phyloP scores from a whole-genome alignment of 2,113 vertebrate genomes.

The Tringa solitaria region DNA sequence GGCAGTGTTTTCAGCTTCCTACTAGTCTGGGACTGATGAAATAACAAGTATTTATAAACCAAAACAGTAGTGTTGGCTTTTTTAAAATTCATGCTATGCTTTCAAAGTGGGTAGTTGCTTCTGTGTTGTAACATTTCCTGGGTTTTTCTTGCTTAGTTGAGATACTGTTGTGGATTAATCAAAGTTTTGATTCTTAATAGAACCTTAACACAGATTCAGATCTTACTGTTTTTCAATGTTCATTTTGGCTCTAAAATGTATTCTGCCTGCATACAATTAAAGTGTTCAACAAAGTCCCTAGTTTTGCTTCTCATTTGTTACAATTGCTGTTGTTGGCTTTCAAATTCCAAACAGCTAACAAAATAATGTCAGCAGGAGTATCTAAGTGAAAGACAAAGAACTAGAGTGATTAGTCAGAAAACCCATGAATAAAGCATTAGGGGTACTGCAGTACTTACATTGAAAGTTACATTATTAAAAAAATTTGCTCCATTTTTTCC shows the following conservation, averaged over 20 bases:
- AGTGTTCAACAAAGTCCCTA: background rate
- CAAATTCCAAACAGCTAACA: background rate
- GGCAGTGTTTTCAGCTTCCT: background rate
- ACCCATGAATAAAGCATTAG: background rate
- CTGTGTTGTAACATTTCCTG: background rate
- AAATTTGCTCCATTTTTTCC: background rate
- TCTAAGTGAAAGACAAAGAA: background rate
- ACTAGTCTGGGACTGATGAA: background rate
- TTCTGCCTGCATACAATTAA: background rate
- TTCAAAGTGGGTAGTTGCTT: background rate
- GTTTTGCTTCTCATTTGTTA: background rate
- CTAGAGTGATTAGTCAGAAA: background rate
- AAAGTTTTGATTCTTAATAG: background rate
- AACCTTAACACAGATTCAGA: background rate
- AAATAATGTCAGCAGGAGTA: background rate
- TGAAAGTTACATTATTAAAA: background rate
- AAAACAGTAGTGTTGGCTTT: background rate
- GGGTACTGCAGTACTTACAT: background rate
- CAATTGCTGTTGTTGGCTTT: constrained; percentile 4
- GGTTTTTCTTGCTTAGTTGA: background rate
- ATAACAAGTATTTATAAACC: background rate
- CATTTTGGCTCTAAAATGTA: background rate
- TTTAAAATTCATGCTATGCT: background rate
- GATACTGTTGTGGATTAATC: background rate
- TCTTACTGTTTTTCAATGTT: background rate